Base-by-base conservation (phyloP, 2,888 invertebrate species). In the Zelleria hepariella region DNA sequence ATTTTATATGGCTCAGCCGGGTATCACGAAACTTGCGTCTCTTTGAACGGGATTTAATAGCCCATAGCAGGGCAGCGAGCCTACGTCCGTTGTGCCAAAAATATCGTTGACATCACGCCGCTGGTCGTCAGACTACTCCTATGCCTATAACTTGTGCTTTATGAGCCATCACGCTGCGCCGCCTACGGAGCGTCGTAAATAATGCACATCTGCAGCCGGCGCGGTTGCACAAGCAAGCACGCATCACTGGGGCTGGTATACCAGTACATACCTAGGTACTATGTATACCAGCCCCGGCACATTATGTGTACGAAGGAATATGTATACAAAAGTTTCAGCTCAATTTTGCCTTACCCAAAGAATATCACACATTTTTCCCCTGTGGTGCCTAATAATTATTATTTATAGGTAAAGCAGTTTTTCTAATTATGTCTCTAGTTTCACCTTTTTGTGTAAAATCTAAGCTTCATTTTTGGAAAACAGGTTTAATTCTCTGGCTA, bases 121-220 rank as follows among this genome's bases (percentile, higher is more conserved):
- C 26, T 26, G 71, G 75, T 67, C 64, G 68, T 68, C 69, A 70
- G 68, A 72, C 66, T 72, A 76, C 74, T 42, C 10, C 51, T 55
- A 32, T 32, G 48, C 24, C n/a, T 77, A 75, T 75, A 72, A 73
- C 75, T 74, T 69, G 71, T 72, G 78, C 72, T 86, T 86, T 86
- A 85, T 84, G 81, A 74, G 70, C 79, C 84, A 78, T 83, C 77
- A 70, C 70, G 66, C 68, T 80, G 81, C 78, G 82, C 82, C 80
- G 77, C 47, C 57, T 24, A 49, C 74, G 67, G 70, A 68, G 67
- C 67, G 71, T 81, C 82, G 76, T 85, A 81, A 86, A 86, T 74
- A 74, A 21, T 32, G 23, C 56, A 24, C 56, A 27, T 56, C 56
- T 56, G 56, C 56, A 20, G 5, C 18, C 5, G 24, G 7, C 42